phyloP scores from a whole-genome alignment of 2,797 vertebrate genomes.

The Clarias laeviceps region DNA sequence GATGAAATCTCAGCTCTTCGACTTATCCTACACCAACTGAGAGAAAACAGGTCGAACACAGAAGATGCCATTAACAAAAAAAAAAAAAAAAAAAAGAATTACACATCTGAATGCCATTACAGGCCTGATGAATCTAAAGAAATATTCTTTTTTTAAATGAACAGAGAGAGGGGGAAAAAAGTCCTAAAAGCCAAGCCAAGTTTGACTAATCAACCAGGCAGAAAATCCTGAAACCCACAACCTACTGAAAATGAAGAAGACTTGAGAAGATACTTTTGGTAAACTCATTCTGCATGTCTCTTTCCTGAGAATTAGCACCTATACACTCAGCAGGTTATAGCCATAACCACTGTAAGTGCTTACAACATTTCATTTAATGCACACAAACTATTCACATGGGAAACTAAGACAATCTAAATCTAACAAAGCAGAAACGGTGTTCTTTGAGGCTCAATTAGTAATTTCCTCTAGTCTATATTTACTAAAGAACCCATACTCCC shows the following conservation, averaged over 20 bases:
- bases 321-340: conserved; percentile 31
- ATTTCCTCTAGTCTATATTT: conserved; percentile 7
- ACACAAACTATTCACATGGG: conserved; percentile 13
- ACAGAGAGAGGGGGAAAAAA: background rate
- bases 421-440: conserved; percentile 1
- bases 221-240: conserved; percentile 15
- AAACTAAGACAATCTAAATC: conserved; percentile 15
- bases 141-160: conserved; percentile 26
- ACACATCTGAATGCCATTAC: conserved; percentile 26
- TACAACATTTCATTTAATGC: conserved; percentile 37
- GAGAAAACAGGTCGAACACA: conserved; percentile 12
- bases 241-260: conserved; percentile 10
- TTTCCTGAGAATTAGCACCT: conserved; percentile 57
- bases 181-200: conserved; percentile 7
- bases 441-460: conserved; percentile 29
- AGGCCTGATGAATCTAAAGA: conserved; percentile 34
- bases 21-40: conserved; percentile 9
- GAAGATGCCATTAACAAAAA: conserved; percentile 21
- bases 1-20: conserved; percentile 16
- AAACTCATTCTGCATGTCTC: conserved; percentile 38
- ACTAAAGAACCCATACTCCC: conserved; percentile 20
- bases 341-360: conserved; percentile 18
- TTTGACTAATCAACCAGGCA: background rate
- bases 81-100: conserved; percentile 23
- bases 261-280: conserved; percentile 22